Evolutionary conservation across 2,113 vertebrate species (phyloP).

Genomic region (Oriolus oriolus): DNA sequence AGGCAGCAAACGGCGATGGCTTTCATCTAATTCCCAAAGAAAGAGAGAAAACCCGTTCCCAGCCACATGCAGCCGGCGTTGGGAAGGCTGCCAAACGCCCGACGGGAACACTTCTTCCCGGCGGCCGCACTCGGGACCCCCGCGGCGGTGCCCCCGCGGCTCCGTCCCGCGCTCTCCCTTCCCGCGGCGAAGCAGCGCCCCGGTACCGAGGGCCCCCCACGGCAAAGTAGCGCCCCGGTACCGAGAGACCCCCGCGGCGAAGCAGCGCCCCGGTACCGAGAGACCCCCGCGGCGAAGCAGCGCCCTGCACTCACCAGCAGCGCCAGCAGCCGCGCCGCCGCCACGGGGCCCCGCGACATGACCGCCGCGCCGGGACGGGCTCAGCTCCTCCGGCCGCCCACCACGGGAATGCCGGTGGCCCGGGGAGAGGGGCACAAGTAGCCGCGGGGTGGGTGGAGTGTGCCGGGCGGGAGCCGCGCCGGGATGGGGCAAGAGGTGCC

Average conservation of each 20-base stretch:
- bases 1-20: rapidly evolving
- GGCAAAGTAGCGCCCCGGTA: not conserved
- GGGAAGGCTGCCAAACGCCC: not conserved
- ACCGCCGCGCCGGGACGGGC: not conserved
- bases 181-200: not conserved
- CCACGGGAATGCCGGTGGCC: not conserved
- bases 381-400: not conserved
- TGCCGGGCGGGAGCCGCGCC: not conserved
- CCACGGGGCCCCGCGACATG: slow-evolving; percentile 43
- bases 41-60: not conserved
- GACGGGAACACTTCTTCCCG: too few species aligned
- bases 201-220: not conserved
- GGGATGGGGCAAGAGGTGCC: not conserved
- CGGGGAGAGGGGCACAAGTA: not conserved
- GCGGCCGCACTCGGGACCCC: not conserved
- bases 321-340: not conserved
- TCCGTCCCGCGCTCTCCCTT: not conserved
- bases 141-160: too few species aligned
- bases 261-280: not conserved
- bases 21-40: not conserved
- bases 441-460: not conserved
- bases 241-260: not conserved
- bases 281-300: not conserved
- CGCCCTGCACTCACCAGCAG: slow-evolving; percentile 35
- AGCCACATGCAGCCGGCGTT: not conserved